Evolutionary conservation across 2,113 vertebrate species (phyloP).

Genomic region (Rhodinocichla rosea): DNA sequence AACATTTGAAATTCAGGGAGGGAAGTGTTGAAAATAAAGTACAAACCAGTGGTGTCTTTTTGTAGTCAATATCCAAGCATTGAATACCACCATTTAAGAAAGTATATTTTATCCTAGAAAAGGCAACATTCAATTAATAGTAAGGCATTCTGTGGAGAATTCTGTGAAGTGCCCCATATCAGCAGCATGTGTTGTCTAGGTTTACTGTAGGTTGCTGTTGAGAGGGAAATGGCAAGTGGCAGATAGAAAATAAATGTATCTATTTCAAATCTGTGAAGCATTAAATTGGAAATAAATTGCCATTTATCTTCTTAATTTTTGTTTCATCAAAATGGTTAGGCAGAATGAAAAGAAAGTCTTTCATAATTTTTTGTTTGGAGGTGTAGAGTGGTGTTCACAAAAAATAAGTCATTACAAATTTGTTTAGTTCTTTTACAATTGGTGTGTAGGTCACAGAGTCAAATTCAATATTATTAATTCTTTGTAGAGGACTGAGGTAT

Average conservation of each 20-base stretch:
- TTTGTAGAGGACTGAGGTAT: neutral
- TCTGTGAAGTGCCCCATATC: neutral
- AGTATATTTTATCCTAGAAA: neutral
- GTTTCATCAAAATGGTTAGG: neutral
- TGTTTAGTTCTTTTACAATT: neutral
- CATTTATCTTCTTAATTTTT: conserved; percentile 11
- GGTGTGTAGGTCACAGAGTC: neutral
- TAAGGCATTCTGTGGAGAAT: neutral
- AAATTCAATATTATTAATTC: neutral
- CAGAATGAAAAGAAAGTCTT: neutral
- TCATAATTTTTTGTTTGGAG: neutral
- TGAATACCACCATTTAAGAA: neutral
- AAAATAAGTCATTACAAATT: neutral
- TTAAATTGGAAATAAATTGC: conserved; percentile 26
- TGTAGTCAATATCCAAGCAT: neutral
- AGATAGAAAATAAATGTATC: neutral
- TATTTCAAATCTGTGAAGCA: neutral
- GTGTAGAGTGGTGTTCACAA: neutral
- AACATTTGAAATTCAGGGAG: neutral
- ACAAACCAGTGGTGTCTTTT: neutral
- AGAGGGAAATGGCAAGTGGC: neutral
- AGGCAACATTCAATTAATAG: neutral
- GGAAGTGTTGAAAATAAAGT: neutral
- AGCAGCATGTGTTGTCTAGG: neutral
- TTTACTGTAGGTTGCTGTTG: neutral